These are phyloP conservation scores for Cryptus armator DNA, from an alignment of 2,888 invertebrate genomes.

Conservation along the genomic window DNA sequence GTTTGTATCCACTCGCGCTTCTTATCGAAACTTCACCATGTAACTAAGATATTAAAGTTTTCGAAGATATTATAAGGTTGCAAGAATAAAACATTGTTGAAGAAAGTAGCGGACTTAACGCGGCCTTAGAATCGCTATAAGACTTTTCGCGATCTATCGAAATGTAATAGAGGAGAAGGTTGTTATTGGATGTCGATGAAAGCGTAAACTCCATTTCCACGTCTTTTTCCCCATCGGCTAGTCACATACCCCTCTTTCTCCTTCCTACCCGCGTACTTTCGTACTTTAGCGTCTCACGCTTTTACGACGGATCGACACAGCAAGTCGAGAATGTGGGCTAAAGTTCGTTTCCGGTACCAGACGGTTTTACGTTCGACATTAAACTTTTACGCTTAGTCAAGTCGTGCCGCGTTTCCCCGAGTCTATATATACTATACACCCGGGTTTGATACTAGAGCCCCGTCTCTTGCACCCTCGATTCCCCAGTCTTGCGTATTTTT, in stretches of 20 bases:
- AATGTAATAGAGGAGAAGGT: constrained; percentile 31
- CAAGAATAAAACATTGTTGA: constrained; percentile 28
- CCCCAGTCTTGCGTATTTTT: not conserved
- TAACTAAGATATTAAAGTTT: too few species aligned
- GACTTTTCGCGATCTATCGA: constrained; percentile 41
- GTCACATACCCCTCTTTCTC: too few species aligned
- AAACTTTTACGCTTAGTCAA: constrained; percentile 71
- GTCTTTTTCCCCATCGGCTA: constrained; percentile 5
- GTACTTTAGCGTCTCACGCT: constrained; percentile 30
- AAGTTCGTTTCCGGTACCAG: constrained; percentile 74
- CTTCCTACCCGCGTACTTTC: constrained; percentile 1
- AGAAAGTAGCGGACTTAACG: not conserved
- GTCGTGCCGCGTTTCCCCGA: constrained; percentile 39
- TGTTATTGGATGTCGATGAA: constrained; percentile 42
- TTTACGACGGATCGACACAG: constrained; percentile 57
- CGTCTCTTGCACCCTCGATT: constrained; percentile 14
- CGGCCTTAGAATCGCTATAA: not conserved
- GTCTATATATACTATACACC: constrained; percentile 33
- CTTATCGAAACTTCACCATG: too few species aligned
- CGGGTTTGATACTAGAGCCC: not conserved
- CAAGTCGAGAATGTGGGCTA: constrained; percentile 72
- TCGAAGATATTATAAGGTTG: too few species aligned
- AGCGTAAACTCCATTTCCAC: constrained; percentile 47
- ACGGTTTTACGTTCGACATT: constrained; percentile 74
- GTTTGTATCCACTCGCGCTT: too few species aligned